Conservation (phyloP, 2,888 invertebrate genomes). For the Zhuqinia jingwanae region DNA sequence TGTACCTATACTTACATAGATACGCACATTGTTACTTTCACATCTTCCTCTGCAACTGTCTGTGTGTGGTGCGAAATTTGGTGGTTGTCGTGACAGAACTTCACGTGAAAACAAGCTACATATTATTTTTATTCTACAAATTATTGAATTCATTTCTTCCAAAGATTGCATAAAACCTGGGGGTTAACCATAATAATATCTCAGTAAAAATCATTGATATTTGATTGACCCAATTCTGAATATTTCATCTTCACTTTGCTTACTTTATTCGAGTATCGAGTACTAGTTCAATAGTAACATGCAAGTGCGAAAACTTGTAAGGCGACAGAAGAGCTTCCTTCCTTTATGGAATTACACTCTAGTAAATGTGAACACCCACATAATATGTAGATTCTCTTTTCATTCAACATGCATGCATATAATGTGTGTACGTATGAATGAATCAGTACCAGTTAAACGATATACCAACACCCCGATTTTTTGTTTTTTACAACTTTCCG, state of each 20-base stretch:
- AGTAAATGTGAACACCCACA: no score
- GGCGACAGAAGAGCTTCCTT: conserved; percentile 29
- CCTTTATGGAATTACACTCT: conserved; percentile 42
- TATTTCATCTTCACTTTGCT: neutral
- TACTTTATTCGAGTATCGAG: neutral
- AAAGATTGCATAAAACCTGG: neutral
- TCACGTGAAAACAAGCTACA: no score
- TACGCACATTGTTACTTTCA: no score
- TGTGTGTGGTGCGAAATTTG: no score
- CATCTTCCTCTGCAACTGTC: no score
- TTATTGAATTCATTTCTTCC: neutral
- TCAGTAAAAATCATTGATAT: neutral
- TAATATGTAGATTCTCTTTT: no score
- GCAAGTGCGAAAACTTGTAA: neutral
- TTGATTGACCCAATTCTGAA: neutral
- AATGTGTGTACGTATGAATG: neutral
- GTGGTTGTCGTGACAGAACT: no score
- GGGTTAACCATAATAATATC: neutral
- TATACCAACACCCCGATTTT: no score
- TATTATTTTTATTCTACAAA: neutral
- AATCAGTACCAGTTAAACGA: neutral
- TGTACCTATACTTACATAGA: no score
- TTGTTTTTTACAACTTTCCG: neutral
- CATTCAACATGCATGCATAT: no score
- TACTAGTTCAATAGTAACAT: no score